These are phyloP conservation scores for Pristionchus mayeri DNA, from an alignment of 2,888 invertebrate genomes.

Conservation along the genomic window DNA sequence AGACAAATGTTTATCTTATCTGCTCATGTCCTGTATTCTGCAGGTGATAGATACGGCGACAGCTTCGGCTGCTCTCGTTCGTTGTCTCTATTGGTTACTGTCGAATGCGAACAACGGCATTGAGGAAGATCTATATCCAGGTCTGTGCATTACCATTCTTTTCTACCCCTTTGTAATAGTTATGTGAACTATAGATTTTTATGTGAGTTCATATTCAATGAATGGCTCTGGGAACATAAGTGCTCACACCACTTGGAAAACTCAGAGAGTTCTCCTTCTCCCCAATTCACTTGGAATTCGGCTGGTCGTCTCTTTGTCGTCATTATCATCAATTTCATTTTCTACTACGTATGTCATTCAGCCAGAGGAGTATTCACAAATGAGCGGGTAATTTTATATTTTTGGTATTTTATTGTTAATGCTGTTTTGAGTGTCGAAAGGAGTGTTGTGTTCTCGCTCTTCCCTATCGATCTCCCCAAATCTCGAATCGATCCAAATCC, in stretches of 20 bases:
- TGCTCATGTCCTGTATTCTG: not conserved
- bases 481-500: slow-evolving; percentile 9
- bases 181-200: too few species aligned
- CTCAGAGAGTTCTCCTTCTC: not conserved
- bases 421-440: not conserved
- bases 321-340: slow-evolving; percentile 3
- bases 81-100: not conserved
- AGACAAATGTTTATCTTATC: too few species aligned
- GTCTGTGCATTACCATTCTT: too few species aligned
- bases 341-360: slow-evolving; percentile 21
- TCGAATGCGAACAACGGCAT: not conserved
- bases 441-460: slow-evolving; percentile 28
- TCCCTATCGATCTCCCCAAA: slow-evolving; percentile 34
- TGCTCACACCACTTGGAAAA: too few species aligned
- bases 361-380: slow-evolving; percentile 14
- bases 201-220: too few species aligned
- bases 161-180: too few species aligned
- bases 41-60: not conserved
- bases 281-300: not conserved
- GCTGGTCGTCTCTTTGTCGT: not conserved
- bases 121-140: not conserved
- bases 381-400: not conserved
- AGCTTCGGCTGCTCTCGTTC: not conserved
- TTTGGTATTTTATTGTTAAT: not conserved
- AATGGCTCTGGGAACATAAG: too few species aligned